Base-by-base conservation (phyloP, 2,113 vertebrate genomes). In the Sinocyclocheilus rhinocerous region DNA sequence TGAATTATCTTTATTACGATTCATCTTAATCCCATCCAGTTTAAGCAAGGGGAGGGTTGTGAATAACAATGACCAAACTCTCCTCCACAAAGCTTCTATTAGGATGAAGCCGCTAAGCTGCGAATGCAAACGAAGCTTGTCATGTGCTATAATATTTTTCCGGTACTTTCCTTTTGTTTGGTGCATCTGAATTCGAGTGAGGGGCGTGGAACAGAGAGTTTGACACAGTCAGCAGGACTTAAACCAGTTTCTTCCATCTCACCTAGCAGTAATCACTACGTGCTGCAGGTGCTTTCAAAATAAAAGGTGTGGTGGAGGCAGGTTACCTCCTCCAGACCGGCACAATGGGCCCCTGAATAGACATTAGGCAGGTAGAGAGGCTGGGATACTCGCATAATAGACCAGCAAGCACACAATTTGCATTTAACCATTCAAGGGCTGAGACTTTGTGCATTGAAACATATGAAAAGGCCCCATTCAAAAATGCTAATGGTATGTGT, bases 251-350 rank as follows among this genome's bases (percentile, higher is more conserved):
- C 82, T 89, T 87, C 88, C 86, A 50, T 94, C 63, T 92, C 95
- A 96, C 94, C 95, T 95, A 94, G 85, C 88, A 76, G 89, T 95
- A 95, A 96, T 96, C 96, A 95, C 93, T 94, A 92, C 89, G 93
- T 94, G 97, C 97, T 94, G 97, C 97, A 98, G 97, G 97, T 98
- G 97, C 95, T 95, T 93, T 94, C 94, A 94, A 96, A 97, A 97
- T 97, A 96, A 96, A 97, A 97, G 97, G 97, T 99, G 96, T 96
- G 95, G 94, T 92, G 93, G 92, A 96, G 93, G 94, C 93, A 93
- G 89, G 95, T 90, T 83, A 61, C 87, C 92, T 92, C 92, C 90
- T 95, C 93, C 24, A 18, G 55, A 78, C 78, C 29, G n/a, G 86
- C 78, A 90, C 90, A 86, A 95, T 93, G 92, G 92, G 95, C 94